These are phyloP conservation scores for Clepsis dumicolana DNA, from an alignment of 2,888 invertebrate genomes.

Conservation along the genomic window DNA sequence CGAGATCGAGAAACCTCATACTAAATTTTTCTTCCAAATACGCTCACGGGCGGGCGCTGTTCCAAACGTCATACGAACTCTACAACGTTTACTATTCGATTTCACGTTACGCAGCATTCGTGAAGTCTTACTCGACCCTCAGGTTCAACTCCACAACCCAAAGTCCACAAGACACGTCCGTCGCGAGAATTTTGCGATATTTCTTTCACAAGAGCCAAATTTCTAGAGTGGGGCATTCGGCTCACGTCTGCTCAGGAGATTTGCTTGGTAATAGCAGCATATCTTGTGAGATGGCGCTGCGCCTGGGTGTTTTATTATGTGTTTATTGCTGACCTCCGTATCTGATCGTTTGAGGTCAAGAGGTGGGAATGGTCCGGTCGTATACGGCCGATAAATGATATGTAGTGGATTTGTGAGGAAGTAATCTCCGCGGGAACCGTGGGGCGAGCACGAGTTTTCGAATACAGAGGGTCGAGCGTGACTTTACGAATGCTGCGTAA, in stretches of 20 bases:
- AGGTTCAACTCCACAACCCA: conserved; percentile 1
- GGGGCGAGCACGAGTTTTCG: no score
- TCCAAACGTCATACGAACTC: no score
- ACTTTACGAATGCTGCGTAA: no score
- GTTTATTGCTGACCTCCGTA: conserved; percentile 69
- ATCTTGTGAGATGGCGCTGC: conserved; percentile 48
- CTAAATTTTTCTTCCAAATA: no score
- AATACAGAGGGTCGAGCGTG: no score
- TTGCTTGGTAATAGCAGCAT: conserved; percentile 50
- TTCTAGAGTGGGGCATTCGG: conserved; percentile 43
- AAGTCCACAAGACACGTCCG: conserved; percentile 21
- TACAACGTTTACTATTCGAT: no score
- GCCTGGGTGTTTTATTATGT: conserved; percentile 63
- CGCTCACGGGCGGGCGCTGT: no score
- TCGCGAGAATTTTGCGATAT: conserved; percentile 19
- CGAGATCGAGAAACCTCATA: no score
- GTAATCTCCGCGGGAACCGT: neutral
- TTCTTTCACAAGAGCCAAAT: conserved; percentile 18
- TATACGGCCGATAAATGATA: conserved; percentile 40
- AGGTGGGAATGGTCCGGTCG: conserved; percentile 41
- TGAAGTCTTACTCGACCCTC: no score
- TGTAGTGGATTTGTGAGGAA: conserved; percentile 31
- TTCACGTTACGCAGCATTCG: no score
- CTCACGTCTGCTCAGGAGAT: conserved; percentile 47
- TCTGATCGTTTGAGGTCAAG: conserved; percentile 58